Conservation (phyloP, 2,888 invertebrate genomes). For the Copidosoma aretas region DNA sequence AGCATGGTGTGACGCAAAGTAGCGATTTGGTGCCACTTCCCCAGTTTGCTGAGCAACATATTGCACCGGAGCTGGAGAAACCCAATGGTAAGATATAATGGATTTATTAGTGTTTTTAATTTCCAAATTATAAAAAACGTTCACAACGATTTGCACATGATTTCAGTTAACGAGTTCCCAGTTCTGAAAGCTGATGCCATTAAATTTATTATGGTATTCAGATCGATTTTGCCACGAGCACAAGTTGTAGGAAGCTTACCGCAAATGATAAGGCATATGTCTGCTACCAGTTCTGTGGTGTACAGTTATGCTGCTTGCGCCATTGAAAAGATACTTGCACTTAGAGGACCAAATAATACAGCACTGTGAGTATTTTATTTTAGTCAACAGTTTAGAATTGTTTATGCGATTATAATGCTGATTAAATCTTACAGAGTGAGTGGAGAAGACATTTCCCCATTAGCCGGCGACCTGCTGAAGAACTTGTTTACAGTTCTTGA, state of each 20-base stretch:
- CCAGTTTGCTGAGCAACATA: slow-evolving; percentile 87
- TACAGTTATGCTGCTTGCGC: slow-evolving; percentile 95
- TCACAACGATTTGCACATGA: too few relatives aligned
- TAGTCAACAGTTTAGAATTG: slow-evolving; percentile 8
- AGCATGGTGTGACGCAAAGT: slow-evolving; percentile 89
- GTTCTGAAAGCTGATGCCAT: slow-evolving; percentile 96
- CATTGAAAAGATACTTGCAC: slow-evolving; percentile 84
- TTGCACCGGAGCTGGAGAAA: slow-evolving; percentile 83
- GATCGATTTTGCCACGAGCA: slow-evolving; percentile 85
- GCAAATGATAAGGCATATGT: slow-evolving; percentile 78
- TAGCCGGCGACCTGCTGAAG: slow-evolving; percentile 73
- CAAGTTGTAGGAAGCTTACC: slow-evolving; percentile 79
- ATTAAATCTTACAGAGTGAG: slow-evolving; percentile 64
- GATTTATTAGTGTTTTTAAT: slow-evolving; percentile 18
- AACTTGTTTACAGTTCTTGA: slow-evolving; percentile 80
- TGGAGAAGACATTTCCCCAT: slow-evolving; percentile 70
- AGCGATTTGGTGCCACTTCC: slow-evolving; percentile 88
- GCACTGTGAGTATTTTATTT: slow-evolving; percentile 63
- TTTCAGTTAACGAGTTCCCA: slow-evolving; percentile 83
- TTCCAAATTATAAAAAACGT: too few relatives aligned
- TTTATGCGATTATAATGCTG: slow-evolving; percentile 15
- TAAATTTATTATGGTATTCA: slow-evolving; percentile 95
- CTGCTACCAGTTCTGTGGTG: slow-evolving; percentile 82
- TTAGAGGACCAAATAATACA: slow-evolving; percentile 70
- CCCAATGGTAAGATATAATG: slow-evolving; percentile 69